Conservation (phyloP, 2,797 vertebrate genomes). For the Acanthurus lineatus region DNA sequence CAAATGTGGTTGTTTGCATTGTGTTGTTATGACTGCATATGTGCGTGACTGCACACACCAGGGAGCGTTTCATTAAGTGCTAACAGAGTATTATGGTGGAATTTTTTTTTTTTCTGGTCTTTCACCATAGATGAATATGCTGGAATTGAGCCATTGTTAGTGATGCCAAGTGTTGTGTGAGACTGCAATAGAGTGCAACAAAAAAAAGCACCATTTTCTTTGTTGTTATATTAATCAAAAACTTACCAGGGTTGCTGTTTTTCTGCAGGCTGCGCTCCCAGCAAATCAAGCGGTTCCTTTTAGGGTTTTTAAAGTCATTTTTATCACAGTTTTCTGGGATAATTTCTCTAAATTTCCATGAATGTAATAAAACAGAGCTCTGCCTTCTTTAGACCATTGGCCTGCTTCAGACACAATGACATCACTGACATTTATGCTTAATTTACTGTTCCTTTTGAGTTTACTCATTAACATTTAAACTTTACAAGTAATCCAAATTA, state of each 20-base stretch:
- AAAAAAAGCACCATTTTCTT: neutral
- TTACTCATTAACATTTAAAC: slow-evolving; percentile 6
- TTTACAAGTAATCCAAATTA: neutral
- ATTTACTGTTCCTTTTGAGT: neutral
- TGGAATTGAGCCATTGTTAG: slow-evolving; percentile 31
- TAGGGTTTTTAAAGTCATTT: neutral
- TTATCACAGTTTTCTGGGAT: slow-evolving; percentile 12
- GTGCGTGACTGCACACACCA: slow-evolving; percentile 45
- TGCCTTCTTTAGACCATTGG: neutral
- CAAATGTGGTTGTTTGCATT: slow-evolving; percentile 24
- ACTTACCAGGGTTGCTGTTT: slow-evolving; percentile 1
- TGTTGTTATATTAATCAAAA: slow-evolving; percentile 6
- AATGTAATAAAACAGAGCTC: slow-evolving; percentile 1
- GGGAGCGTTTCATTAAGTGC: slow-evolving; percentile 42
- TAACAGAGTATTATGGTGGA: slow-evolving; percentile 19
- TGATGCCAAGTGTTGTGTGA: slow-evolving; percentile 40
- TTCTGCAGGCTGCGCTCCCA: neutral
- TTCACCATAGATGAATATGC: slow-evolving; percentile 22
- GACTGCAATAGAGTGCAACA: neutral
- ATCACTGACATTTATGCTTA: slow-evolving; percentile 1
- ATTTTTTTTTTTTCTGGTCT: slow-evolving; percentile 8
- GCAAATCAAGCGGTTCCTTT: slow-evolving; percentile 6
- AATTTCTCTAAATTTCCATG: slow-evolving; percentile 16
- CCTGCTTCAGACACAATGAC: slow-evolving; percentile 8
- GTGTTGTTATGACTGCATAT: neutral